These are phyloP conservation scores for Pristis pectinata DNA, from an alignment of 2,797 vertebrate species.

Conservation along the genomic window DNA sequence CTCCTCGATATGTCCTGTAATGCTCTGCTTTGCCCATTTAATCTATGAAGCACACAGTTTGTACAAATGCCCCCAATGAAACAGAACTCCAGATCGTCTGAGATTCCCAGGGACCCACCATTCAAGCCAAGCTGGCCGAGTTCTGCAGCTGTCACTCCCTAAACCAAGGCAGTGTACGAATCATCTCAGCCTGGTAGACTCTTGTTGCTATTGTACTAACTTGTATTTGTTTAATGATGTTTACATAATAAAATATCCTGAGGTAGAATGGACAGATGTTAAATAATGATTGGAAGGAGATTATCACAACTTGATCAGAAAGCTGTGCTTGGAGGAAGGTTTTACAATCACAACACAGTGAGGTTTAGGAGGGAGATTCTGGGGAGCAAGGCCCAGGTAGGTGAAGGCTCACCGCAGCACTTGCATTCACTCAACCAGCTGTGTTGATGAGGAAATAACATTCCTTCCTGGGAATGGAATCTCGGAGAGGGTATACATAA, in stretches of 20 bases:
- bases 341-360: background rate
- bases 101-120: background rate
- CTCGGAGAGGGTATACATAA: too few relatives aligned
- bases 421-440: too few relatives aligned
- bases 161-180: background rate
- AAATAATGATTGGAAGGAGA: background rate
- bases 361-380: background rate
- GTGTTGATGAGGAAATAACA: too few relatives aligned
- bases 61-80: background rate
- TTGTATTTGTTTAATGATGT: background rate
- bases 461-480: too few relatives aligned
- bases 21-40: background rate
- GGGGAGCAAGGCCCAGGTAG: background rate
- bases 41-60: background rate
- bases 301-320: background rate
- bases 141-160: background rate
- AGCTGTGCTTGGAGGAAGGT: background rate
- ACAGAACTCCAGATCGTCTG: background rate
- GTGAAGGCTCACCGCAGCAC: too few relatives aligned
- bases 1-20: background rate
- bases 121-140: background rate
- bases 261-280: background rate
- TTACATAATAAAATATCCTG: background rate
- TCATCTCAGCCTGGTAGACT: background rate
- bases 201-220: background rate